Evolutionary conservation across 1,140 invertebrate species (phyloP), one percentile per base, ranked within the genome.

Genomic region (Trichogramma pretiosum): DNA sequence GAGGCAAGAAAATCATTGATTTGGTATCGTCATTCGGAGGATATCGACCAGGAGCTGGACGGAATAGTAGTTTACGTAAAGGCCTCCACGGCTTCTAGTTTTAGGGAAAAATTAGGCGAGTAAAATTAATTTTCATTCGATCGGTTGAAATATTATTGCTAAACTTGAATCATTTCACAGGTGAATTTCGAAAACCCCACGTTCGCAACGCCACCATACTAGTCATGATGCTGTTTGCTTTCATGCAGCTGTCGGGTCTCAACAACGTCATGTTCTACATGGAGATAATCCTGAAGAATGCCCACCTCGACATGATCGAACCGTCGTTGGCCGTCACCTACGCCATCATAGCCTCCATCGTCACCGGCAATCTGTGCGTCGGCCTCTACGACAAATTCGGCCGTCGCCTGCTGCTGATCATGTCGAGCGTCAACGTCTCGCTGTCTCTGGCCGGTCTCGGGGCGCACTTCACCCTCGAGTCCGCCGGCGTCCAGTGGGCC

Each of bases 191-290:
- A 1, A 66, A 72, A 1, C 63, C 68, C 16, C 74, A 73, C 8
- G 79, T 82, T 59, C 72, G 77, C 41, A 79, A 74, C 48, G 78
- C 77, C 10, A 64, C 87, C 3, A 59, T 77, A 5, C 77, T 87
- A 30, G 71, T 80, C 24, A 56, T 80, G 26, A 65, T 77, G 13
- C 69, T 87, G 46, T 82, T 84, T 56, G 69, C 81, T 4, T 81
- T 85, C 14, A 83, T 88, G 60, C 83, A 87, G 58, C 74, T 86
- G 30, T 83, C 78, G 41, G 83, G 85, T 2, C 80, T 85, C 16
- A 83, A 82, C 42, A 82, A 81, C 2, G 73, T 89, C 19, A 79
- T 81, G 52, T 80, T 81, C 26, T 87, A 87, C 56, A 76, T 83
- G 10, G 80, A 85, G 45, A 76, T 78, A 33, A 87, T 89, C 54